Evolutionary conservation across 2,888 invertebrate species (phyloP).

Genomic region (Drosophila affinis): DNA sequence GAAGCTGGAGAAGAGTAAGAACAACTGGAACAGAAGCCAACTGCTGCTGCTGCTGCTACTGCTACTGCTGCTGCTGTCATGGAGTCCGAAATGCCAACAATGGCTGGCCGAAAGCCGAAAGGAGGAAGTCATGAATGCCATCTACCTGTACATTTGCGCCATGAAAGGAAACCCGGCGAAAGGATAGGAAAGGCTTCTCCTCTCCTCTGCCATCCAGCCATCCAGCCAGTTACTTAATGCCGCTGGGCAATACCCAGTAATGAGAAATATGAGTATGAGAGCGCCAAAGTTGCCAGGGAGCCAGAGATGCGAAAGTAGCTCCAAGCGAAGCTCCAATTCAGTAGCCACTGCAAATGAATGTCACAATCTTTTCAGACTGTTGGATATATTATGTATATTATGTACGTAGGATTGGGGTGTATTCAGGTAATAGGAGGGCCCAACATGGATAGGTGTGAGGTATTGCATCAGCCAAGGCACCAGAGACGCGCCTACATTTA

Average conservation of each 20-base stretch:
- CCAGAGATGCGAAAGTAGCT: too few relatives aligned
- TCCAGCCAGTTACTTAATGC: slow-evolving; percentile 27
- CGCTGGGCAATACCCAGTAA: slow-evolving; percentile 25
- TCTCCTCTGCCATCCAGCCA: slow-evolving; percentile 14
- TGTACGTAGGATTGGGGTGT: too few relatives aligned
- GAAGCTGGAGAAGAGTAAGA: not conserved
- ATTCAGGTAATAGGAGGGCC: too few relatives aligned
- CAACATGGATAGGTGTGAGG: too few relatives aligned
- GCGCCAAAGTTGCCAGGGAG: slow-evolving; percentile 1
- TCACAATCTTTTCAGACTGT: slow-evolving; percentile 14
- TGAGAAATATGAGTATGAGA: slow-evolving; percentile 17
- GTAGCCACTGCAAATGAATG: slow-evolving; percentile 19
- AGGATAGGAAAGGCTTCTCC: slow-evolving; percentile 34
- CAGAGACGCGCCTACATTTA: too few relatives aligned
- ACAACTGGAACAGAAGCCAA: slow-evolving; percentile 13
- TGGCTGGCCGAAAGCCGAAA: slow-evolving; percentile 25
- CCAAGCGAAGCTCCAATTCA: slow-evolving; percentile 2
- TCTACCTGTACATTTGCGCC: slow-evolving; percentile 63
- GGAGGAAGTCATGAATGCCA: slow-evolving; percentile 70
- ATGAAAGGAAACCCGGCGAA: slow-evolving; percentile 35
- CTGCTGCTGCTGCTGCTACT: not conserved
- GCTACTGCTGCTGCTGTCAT: slow-evolving; percentile 12
- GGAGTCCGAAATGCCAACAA: slow-evolving; percentile 53
- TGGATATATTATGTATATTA: not conserved
- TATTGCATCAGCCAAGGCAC: too few relatives aligned